phyloP scores from a whole-genome alignment of 2,113 vertebrate genomes.

The Lampris incognitus region DNA sequence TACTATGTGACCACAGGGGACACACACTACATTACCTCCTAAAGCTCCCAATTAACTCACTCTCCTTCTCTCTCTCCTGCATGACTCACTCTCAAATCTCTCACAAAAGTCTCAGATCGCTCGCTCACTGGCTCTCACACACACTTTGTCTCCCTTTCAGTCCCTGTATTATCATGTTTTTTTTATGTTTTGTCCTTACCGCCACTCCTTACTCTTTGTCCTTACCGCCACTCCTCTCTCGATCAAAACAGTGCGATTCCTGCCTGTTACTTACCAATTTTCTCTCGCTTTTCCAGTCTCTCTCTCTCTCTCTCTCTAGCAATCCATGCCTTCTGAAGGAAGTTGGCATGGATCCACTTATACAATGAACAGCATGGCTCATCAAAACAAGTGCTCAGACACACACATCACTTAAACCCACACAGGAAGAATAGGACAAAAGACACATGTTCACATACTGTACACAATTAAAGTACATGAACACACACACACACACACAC shows the following conservation, averaged over 20 bases:
- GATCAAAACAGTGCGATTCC: conserved; percentile 6
- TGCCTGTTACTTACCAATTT: background rate
- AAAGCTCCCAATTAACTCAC: conserved; percentile 67
- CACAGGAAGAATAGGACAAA: background rate
- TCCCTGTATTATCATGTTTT: conserved; percentile 10
- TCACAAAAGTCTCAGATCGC: background rate
- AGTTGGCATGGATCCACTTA: too few relatives aligned
- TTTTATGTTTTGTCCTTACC: background rate
- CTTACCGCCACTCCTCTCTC: conserved; percentile 7
- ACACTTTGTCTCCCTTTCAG: background rate
- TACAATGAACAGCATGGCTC: background rate
- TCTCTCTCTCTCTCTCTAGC: background rate
- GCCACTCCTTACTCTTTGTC: conserved; percentile 20
- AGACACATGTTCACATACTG: background rate
- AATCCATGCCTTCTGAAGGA: too few relatives aligned
- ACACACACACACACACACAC: background rate
- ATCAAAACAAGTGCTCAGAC: background rate
- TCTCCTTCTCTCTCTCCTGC: background rate
- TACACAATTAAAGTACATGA: background rate
- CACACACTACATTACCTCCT: conserved; percentile 73
- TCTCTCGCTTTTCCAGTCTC: background rate
- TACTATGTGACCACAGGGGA: conserved; percentile 63
- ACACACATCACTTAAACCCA: background rate
- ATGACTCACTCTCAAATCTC: conserved; percentile 26
- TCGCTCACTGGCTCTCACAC: background rate